phyloP scores from a whole-genome alignment of 1,140 invertebrate species.

The Dolichoris vasculosae region DNA sequence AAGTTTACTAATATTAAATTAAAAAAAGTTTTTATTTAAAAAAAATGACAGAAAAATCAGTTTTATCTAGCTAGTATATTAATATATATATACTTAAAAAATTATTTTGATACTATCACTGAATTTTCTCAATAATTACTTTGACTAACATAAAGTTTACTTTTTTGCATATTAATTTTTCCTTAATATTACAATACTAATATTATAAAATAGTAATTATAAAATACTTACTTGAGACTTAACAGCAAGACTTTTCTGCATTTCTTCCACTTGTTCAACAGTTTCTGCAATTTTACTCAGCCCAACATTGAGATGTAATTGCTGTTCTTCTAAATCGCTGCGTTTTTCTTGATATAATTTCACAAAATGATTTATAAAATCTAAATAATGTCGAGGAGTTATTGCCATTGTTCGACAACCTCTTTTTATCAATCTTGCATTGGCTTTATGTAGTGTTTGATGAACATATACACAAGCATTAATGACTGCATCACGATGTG shows the following conservation, averaged over 20 bases:
- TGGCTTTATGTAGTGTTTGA: slow-evolving; percentile 96
- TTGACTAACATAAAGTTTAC: too few relatives aligned
- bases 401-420: slow-evolving; percentile 97
- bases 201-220: too few relatives aligned
- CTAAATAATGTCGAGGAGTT: slow-evolving; percentile 98
- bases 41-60: too few relatives aligned
- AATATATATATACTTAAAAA: too few relatives aligned
- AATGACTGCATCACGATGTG: slow-evolving; percentile 95
- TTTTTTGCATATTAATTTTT: too few relatives aligned
- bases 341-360: slow-evolving; percentile 98
- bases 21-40: too few relatives aligned
- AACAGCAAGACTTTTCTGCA: slow-evolving; percentile 98
- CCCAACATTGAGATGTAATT: slow-evolving; percentile 98
- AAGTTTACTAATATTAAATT: too few relatives aligned
- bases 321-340: slow-evolving; percentile 98
- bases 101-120: too few relatives aligned
- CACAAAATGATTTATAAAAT: slow-evolving; percentile 99
- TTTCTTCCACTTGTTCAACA: slow-evolving; percentile 99
- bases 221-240: slow-evolving; percentile 83
- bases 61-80: too few relatives aligned
- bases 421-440: slow-evolving; percentile 89
- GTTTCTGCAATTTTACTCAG: slow-evolving; percentile 99
- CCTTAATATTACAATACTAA: not conserved
- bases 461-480: slow-evolving; percentile 99
- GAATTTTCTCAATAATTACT: too few relatives aligned